A percentile compares a stretch with the other conserved stretches of the same genome.
These are phyloP conservation scores for Araneus ventricosus DNA, from an alignment of 1,140 invertebrate species.

Conservation along the genomic window DNA sequence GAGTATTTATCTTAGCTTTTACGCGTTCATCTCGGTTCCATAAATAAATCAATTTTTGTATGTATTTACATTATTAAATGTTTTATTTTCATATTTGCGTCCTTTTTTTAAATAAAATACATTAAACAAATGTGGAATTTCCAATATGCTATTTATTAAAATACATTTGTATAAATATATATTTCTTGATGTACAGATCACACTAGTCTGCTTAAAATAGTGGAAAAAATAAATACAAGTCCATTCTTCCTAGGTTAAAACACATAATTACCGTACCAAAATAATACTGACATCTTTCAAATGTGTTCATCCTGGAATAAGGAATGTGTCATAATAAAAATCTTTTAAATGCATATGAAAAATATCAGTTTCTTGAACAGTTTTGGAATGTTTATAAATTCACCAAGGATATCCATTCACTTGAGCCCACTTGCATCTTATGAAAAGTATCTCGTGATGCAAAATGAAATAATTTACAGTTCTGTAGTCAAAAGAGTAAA, in stretches of 20 bases:
- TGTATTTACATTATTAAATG: slow-evolving; percentile 69
- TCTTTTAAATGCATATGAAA: not conserved
- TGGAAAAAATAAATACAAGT: slow-evolving; percentile 22
- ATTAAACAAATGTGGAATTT: not conserved
- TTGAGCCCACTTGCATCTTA: not conserved
- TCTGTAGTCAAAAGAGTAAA: slow-evolving; percentile 61
- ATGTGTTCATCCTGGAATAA: not conserved
- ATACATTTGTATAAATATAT: slow-evolving; percentile 41
- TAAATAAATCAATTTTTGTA: slow-evolving; percentile 56
- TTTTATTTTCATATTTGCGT: slow-evolving; percentile 57
- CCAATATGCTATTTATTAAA: slow-evolving; percentile 8
- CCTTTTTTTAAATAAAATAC: not conserved
- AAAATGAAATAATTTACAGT: not conserved
- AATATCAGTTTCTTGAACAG: not conserved
- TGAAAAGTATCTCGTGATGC: not conserved
- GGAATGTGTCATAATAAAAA: not conserved
- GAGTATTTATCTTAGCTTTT: slow-evolving; percentile 72
- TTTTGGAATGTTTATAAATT: not conserved
- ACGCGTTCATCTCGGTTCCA: slow-evolving; percentile 60
- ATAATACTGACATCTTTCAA: slow-evolving; percentile 16
- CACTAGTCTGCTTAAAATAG: not conserved
- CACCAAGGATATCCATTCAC: not conserved
- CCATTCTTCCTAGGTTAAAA: not conserved
- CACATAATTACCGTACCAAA: not conserved
- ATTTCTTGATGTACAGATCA: slow-evolving; percentile 2